Evolutionary conservation across 2,888 invertebrate species (phyloP).

Genomic region (Ochropleura plecta): DNA sequence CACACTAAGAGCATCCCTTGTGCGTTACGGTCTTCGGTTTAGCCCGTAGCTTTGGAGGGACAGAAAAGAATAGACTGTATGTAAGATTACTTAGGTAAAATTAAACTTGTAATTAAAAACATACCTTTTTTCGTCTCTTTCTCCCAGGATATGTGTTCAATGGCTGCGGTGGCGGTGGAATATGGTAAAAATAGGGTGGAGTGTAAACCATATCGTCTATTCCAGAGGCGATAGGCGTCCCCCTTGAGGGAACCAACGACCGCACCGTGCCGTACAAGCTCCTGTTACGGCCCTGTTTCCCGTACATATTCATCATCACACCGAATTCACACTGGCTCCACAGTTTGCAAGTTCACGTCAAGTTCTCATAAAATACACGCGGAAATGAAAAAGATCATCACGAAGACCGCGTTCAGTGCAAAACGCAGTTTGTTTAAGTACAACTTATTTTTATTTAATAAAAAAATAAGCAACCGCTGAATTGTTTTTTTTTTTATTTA

Average conservation of each 20-base stretch:
- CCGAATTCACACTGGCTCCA: slow-evolving; percentile 68
- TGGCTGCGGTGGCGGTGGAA: slow-evolving; percentile 84
- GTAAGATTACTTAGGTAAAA: neutral
- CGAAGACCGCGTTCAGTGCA: slow-evolving; percentile 14
- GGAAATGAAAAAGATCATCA: slow-evolving; percentile 53
- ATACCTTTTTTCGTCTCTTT: slow-evolving; percentile 86
- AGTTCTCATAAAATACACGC: slow-evolving; percentile 67
- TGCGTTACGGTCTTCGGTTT: neutral
- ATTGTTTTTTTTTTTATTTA: slow-evolving; percentile 54
- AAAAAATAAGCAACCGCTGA: slow-evolving; percentile 84
- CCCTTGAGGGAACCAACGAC: slow-evolving; percentile 80
- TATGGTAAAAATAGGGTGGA: slow-evolving; percentile 86
- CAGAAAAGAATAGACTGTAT: neutral
- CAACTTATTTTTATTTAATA: slow-evolving; percentile 82
- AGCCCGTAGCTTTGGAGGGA: neutral
- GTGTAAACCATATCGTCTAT: slow-evolving; percentile 82
- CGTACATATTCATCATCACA: slow-evolving; percentile 84
- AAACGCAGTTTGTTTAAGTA: slow-evolving; percentile 68
- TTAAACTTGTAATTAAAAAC: slow-evolving; percentile 28
- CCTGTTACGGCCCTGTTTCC: slow-evolving; percentile 79
- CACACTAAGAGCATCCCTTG: neutral
- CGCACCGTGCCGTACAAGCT: slow-evolving; percentile 87
- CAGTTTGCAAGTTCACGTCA: slow-evolving; percentile 67
- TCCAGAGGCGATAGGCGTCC: slow-evolving; percentile 77
- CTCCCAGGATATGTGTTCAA: slow-evolving; percentile 87